Base-by-base conservation (phyloP, 2,888 invertebrate genomes). In the Dicycla oo region DNA sequence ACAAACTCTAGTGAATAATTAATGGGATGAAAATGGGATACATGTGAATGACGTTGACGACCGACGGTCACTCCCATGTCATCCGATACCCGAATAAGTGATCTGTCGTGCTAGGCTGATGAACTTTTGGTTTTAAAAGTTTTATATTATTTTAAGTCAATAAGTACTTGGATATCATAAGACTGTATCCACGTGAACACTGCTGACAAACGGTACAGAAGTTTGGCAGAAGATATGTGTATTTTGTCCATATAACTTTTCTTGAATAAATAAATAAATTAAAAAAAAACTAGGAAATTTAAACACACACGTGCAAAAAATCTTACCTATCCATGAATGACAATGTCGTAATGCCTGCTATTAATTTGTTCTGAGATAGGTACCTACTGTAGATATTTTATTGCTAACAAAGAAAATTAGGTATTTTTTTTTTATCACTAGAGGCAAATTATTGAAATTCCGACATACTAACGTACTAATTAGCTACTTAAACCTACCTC, bases 1-100 rank as follows among this genome's bases (percentile, higher is more conserved):
- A 62, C 70, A 66, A 56, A 69, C 61, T 53, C 51, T 73, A 70
- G 61, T 73, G 72, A 78, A 82, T 82, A 78, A 83, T 75, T 58
- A 66, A 78, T 75, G 66, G 34, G 38, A 58, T 54, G 67, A 76
- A 75, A 81, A 73, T 80, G 65, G 76, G 34, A 53, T 66, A 68
- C 67, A 79, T 82, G 81, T 47, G 68, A 62, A 68, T 81, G 83
- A 74, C 81, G 54, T 78, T 70, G 82, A 74, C 49, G 62, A 56
- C 62, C 73, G 51, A 38, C 68, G 60, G 77, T 45, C 69, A 63
- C 63, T 68, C 73, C 34, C 47, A n/a, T 72, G 58, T 75, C 66
- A 67, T 56, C 18, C 51, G 54, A 60, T 58, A 30, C 65, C 54
- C 30, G 23, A 56, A 63, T 73, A 76, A 69, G 66, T 73, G 57